Percentiles rank a stretch among this genome's conserved stretches.
These are phyloP conservation scores for Adelognathus sp. DNA, from an alignment of 2,888 invertebrate genomes.

Conservation along the genomic window DNA sequence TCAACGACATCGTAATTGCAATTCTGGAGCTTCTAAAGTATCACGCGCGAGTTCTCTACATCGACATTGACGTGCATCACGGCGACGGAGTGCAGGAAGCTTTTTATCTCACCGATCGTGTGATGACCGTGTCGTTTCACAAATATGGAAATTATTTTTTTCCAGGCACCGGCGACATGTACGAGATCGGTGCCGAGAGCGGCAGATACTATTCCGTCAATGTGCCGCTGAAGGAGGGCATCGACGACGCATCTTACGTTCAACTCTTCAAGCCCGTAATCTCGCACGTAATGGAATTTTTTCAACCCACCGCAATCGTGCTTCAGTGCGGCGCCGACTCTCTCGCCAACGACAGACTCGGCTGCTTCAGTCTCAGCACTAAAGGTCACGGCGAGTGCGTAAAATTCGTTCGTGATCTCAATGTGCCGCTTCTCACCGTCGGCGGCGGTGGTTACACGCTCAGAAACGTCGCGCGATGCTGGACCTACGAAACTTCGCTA, in stretches of 20 bases:
- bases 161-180: constrained; percentile 99
- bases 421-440: constrained; percentile 95
- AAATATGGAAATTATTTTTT: constrained; percentile 99
- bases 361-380: constrained; percentile 97
- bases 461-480: constrained; percentile 98
- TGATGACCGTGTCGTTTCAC: constrained; percentile 99
- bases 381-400: constrained; percentile 99
- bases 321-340: constrained; percentile 99
- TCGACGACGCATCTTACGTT: constrained; percentile 95
- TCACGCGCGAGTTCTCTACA: constrained; percentile 96
- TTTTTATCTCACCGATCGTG: constrained; percentile 97
- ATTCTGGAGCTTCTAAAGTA: constrained; percentile 97
- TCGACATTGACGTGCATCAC: constrained; percentile 99
- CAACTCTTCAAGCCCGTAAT: constrained; percentile 98
- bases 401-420: constrained; percentile 95
- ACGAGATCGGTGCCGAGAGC: constrained; percentile 97
- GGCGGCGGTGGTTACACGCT: constrained; percentile 94
- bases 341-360: constrained; percentile 95
- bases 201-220: constrained; percentile 99
- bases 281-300: constrained; percentile 96
- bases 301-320: constrained; percentile 97
- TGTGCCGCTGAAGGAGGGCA: constrained; percentile 98
- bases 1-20: constrained; percentile 99
- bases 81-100: constrained; percentile 99
- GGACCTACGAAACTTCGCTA: constrained; percentile 99